Evolutionary conservation across 2,113 vertebrate genomes (phyloP).

Genomic region (Eudyptes chrysolophus): DNA sequence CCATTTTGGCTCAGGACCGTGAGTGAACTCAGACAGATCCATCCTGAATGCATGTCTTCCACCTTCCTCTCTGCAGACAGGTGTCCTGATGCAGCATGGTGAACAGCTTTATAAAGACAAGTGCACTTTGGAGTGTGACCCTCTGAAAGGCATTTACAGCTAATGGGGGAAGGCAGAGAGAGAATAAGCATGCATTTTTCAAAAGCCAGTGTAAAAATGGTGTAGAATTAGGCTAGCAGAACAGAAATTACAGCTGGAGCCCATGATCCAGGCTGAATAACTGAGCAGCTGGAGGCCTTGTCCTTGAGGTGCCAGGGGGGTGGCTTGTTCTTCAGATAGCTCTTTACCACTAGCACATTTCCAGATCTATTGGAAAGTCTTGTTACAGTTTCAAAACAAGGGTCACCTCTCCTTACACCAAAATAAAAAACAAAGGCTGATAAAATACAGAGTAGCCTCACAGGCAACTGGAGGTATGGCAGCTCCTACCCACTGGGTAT

Average conservation of each 20-base stretch:
- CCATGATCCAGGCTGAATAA: neutral
- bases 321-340: neutral
- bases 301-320: neutral
- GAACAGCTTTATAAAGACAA: neutral
- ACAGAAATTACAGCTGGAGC: constrained; percentile 29
- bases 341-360: constrained; percentile 5
- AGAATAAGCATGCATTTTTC: neutral
- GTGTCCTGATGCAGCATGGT: neutral
- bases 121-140: neutral
- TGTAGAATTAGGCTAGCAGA: neutral
- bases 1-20: neutral
- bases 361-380: neutral
- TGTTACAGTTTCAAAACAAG: constrained; percentile 30
- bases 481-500: constrained; percentile 55
- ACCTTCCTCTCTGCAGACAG: neutral
- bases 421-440: neutral
- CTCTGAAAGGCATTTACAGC: constrained; percentile 33
- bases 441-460: constrained; percentile 28
- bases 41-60: neutral
- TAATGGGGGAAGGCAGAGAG: neutral
- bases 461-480: constrained; percentile 21
- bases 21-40: neutral
- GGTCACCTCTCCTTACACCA: neutral
- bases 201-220: constrained; percentile 6
- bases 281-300: constrained; percentile 37